Conservation (phyloP, 2,113 vertebrate species). For the Halcyon senegalensis region DNA sequence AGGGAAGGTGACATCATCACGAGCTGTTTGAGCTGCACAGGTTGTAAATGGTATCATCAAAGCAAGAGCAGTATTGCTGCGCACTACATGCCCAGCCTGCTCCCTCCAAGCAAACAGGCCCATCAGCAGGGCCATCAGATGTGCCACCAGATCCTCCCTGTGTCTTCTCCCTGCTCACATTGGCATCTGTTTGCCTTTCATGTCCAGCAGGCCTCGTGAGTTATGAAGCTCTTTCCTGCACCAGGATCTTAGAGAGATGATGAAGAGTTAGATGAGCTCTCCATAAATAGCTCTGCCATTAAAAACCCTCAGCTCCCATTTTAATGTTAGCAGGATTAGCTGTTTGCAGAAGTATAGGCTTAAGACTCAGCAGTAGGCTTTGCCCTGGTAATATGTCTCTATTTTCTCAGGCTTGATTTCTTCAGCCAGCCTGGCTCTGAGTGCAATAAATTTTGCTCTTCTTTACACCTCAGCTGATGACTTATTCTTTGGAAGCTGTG, state of each 20-base stretch:
- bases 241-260: background rate
- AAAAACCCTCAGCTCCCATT: slow-evolving; percentile 12
- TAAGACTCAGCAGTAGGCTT: background rate
- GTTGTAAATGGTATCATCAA: background rate
- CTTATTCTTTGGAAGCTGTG: slow-evolving; percentile 31
- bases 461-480: slow-evolving; percentile 56
- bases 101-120: rapidly evolving
- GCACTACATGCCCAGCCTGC: background rate
- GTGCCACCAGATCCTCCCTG: background rate
- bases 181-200: slow-evolving; percentile 47
- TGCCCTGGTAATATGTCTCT: slow-evolving; percentile 61
- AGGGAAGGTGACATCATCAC: background rate
- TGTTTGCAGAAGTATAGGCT: slow-evolving; percentile 5
- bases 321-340: slow-evolving; percentile 48
- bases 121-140: background rate
- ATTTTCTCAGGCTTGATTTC: slow-evolving; percentile 60
- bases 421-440: slow-evolving; percentile 28
- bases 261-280: slow-evolving; percentile 35
- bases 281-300: slow-evolving; percentile 56
- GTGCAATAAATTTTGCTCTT: slow-evolving; percentile 46
- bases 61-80: rapidly evolving
- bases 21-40: background rate
- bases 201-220: slow-evolving; percentile 7
- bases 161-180: background rate
- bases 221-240: background rate